A percentile compares a stretch with the other conserved stretches of the same genome.
Evolutionary conservation across 2,113 vertebrate species (phyloP).

Genomic region (Coryphaenoides rupestris): DNA sequence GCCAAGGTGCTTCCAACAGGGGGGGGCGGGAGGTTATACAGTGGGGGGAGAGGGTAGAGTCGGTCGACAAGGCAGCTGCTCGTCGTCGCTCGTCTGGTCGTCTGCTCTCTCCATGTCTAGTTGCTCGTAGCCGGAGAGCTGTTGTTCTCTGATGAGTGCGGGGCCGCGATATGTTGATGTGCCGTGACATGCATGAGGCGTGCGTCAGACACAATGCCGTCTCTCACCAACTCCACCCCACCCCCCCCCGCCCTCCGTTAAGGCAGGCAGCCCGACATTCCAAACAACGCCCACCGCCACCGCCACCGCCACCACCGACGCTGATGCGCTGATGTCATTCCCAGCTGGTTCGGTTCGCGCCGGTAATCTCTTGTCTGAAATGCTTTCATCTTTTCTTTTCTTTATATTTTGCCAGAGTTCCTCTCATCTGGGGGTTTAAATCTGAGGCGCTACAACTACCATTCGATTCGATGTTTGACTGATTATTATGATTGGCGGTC

Average conservation of each 20-base stretch:
- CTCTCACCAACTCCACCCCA: too few relatives aligned
- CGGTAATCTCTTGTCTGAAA: too few relatives aligned
- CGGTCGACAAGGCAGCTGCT: not conserved
- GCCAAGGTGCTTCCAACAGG: too few relatives aligned
- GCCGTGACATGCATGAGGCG: slow-evolving; percentile 10
- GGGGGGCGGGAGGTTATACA: not conserved
- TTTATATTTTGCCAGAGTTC: too few relatives aligned
- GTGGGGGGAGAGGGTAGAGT: not conserved
- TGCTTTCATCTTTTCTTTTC: too few relatives aligned
- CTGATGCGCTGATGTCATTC: slow-evolving; percentile 46
- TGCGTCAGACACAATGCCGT: slow-evolving; percentile 32
- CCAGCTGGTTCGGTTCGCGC: slow-evolving; percentile 17
- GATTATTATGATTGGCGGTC: too few relatives aligned
- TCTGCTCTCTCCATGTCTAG: too few relatives aligned
- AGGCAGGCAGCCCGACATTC: slow-evolving; percentile 34
- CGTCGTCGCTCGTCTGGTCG: not conserved
- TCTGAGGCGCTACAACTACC: too few relatives aligned
- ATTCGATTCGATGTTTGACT: too few relatives aligned
- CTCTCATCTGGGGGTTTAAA: too few relatives aligned
- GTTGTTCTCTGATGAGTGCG: slow-evolving; percentile 20
- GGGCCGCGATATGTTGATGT: slow-evolving; percentile 21
- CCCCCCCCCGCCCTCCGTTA: slow-evolving; percentile 3
- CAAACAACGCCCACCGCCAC: slow-evolving; percentile 35
- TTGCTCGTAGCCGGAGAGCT: not conserved
- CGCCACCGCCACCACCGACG: slow-evolving; percentile 29